Conservation (phyloP, 1,140 invertebrate genomes). For the Penaeus indicus region DNA sequence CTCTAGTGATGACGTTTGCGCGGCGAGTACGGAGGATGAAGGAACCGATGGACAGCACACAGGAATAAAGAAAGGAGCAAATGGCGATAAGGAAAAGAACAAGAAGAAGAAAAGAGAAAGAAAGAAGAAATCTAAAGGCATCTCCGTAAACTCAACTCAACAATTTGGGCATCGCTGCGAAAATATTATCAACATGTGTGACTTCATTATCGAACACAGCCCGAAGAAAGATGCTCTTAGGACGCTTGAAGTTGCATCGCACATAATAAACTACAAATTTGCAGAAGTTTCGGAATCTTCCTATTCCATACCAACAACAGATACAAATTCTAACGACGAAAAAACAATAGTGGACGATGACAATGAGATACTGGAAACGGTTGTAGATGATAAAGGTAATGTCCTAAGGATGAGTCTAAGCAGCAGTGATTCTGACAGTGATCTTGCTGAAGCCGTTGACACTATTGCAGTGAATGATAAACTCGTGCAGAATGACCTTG, state of each 20-base stretch:
- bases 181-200: conserved; percentile 45
- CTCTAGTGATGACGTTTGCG: no score
- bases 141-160: neutral
- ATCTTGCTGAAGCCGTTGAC: neutral
- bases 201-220: conserved; percentile 50
- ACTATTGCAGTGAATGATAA: neutral
- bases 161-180: conserved; percentile 26
- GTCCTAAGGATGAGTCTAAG: neutral
- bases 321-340: neutral
- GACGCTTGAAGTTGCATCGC: conserved; percentile 32
- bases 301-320: conserved; percentile 11
- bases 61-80: no score
- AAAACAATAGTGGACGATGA: neutral
- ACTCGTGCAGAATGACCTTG: neutral
- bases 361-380: conserved; percentile 41
- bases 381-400: conserved; percentile 32
- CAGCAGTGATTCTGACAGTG: conserved; percentile 15
- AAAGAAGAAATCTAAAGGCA: neutral
- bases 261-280: conserved; percentile 28
- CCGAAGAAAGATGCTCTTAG: conserved; percentile 46
- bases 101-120: conserved; percentile 15
- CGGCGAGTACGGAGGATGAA: neutral
- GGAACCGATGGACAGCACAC: neutral
- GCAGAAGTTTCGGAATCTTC: conserved; percentile 25
- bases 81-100: neutral